Evolutionary conservation across 2,113 vertebrate species (phyloP).

Genomic region (Phainopepla nitens): DNA sequence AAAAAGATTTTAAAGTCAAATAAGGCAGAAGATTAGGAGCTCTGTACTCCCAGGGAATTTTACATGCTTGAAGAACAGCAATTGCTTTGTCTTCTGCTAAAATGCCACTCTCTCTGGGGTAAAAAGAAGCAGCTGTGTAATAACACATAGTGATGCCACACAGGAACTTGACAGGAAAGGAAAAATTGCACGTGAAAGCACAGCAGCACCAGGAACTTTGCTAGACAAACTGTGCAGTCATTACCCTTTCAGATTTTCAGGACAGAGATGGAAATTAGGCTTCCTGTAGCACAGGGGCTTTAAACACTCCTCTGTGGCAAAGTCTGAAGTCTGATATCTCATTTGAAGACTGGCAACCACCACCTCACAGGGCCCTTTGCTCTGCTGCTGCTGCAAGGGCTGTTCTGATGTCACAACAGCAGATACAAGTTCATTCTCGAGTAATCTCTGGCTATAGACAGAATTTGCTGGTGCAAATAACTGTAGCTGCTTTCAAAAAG

Average conservation of each 20-base stretch:
- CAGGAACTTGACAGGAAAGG: constrained; percentile 23
- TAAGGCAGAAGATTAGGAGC: constrained; percentile 20
- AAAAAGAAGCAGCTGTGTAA: constrained; percentile 22
- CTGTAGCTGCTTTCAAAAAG: not conserved
- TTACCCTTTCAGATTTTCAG: not conserved
- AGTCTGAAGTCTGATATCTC: constrained; percentile 7
- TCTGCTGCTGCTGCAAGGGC: not conserved
- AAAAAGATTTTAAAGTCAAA: constrained; percentile 41
- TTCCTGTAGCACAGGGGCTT: not conserved
- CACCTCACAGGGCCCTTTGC: not conserved
- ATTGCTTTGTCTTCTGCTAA: constrained; percentile 29
- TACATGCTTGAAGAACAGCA: constrained; percentile 3
- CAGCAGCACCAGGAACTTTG: not conserved
- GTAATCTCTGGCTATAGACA: not conserved
- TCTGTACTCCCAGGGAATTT: not conserved
- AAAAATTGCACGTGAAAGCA: not conserved
- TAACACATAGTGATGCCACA: not conserved
- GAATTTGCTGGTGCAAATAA: not conserved
- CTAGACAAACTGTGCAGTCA: not conserved
- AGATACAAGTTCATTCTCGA: not conserved
- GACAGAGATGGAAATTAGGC: not conserved
- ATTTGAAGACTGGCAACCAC: constrained; percentile 5
- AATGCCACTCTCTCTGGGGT: not conserved
- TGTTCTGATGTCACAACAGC: not conserved
- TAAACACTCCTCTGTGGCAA: not conserved